Evolutionary conservation across 2,888 invertebrate species (phyloP).

Genomic region (Morinoia aosen): DNA sequence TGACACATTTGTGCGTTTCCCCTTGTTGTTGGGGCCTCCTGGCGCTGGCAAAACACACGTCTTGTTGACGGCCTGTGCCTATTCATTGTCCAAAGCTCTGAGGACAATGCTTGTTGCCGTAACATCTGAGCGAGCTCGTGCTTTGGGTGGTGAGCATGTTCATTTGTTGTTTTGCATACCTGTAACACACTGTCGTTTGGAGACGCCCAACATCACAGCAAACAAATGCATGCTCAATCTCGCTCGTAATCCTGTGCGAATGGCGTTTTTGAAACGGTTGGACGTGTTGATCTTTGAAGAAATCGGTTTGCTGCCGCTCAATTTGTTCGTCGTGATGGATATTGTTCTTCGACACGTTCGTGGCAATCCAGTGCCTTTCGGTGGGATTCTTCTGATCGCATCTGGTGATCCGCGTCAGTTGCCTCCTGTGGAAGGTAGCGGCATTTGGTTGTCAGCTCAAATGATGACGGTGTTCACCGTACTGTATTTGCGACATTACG

Average conservation of each 20-base stretch:
- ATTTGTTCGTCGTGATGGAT: not conserved
- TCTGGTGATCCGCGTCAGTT: no score
- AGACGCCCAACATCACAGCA: no score
- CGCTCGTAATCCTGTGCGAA: not conserved
- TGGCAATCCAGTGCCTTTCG: not conserved
- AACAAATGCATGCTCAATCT: not conserved
- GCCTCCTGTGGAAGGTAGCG: not conserved
- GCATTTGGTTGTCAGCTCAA: not conserved
- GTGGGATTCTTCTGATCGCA: conserved; percentile 8
- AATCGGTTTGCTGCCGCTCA: not conserved
- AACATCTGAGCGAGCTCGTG: conserved; percentile 4
- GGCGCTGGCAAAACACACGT: not conserved
- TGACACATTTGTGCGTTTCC: not conserved
- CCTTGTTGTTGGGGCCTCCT: not conserved
- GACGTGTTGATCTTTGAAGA: not conserved
- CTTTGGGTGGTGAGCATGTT: conserved; percentile 7
- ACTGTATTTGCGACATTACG: not conserved
- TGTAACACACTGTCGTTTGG: not conserved
- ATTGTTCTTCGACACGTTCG: not conserved
- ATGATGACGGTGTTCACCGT: not conserved
- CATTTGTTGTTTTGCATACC: not conserved
- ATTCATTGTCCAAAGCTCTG: not conserved
- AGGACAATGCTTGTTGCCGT: not conserved
- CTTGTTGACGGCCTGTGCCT: not conserved
- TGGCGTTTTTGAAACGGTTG: conserved; percentile 27